Evolutionary conservation across 2,113 vertebrate genomes (phyloP).

Genomic region (Laticauda colubrina): DNA sequence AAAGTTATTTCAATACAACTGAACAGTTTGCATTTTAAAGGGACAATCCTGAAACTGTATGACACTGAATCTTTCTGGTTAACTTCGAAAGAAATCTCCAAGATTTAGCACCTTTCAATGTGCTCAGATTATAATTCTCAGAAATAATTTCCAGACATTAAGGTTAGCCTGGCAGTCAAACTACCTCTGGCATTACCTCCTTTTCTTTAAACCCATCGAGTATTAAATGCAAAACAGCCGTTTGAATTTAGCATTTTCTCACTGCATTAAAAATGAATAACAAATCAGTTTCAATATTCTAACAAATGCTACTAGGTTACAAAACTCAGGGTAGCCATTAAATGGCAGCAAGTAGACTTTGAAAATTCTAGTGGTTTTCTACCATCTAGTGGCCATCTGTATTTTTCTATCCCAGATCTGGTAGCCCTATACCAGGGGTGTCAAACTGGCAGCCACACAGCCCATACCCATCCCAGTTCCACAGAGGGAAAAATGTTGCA

Average conservation of each 20-base stretch:
- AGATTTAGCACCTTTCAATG: background rate
- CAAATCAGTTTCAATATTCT: background rate
- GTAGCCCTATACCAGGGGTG: background rate
- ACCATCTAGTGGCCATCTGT: background rate
- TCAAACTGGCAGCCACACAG: too few relatives aligned
- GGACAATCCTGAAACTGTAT: background rate
- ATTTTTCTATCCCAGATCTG: background rate
- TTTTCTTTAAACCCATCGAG: background rate
- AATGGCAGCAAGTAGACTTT: background rate
- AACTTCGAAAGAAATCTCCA: background rate
- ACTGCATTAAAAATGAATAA: background rate
- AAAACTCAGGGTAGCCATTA: background rate
- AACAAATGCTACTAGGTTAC: background rate
- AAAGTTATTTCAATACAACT: background rate
- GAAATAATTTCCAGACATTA: background rate
- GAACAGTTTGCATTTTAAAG: background rate
- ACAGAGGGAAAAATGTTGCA: too few relatives aligned
- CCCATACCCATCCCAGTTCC: too few relatives aligned
- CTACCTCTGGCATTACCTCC: background rate
- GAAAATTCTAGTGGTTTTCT: background rate
- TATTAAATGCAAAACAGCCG: background rate
- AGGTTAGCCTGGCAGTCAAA: background rate
- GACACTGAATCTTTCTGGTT: background rate
- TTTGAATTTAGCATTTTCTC: background rate
- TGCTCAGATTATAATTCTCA: background rate